Base-by-base conservation (phyloP, 2,888 invertebrate genomes). In the Drosophila incognita region DNA sequence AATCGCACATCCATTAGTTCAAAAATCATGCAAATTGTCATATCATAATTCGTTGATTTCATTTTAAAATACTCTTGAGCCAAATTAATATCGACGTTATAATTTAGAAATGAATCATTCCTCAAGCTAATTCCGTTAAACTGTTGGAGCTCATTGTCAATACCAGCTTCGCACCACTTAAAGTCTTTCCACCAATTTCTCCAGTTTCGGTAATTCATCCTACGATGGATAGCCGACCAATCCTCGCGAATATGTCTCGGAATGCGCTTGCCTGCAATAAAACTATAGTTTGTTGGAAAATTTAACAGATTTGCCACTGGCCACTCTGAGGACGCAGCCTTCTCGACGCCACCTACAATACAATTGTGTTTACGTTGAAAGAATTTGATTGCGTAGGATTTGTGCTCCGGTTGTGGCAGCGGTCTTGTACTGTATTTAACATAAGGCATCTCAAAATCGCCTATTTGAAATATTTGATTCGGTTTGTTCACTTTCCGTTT, bases 101-200 rank as follows among this genome's bases (percentile, higher is more conserved):
- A 0, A 11, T n/a, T 18, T 0, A 69, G 5, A 54, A 79, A 67
- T n/a, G 49, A 11, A 7, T 35, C 60, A 0, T 56, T 27, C 7
- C 53, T 40, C 11, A 84, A 52, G 54, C 76, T 36, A 8, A 65
- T 56, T 18, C 69, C 61, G 0, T 54, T 36, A 53, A 51, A 82
- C 13, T 36, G 35, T 2, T 21, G 27, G 11, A 85, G 51, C 24
- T 87, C 40, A 10, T 46, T 48, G 1, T 67, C 36, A 4, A 85
- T 85, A 7, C 48, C 74, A 5, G 18, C 7, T 4, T 63, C 73
- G 13, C 78, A 79, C 57, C 74, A 68, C 27, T 72, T 58, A 42
- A 69, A 77, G 1, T 79, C 76, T 8, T 27, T 29, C 86, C 86
- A 87, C 84, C 84, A 87, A 2, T 36, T 48, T 0, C 42, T n/a